These are phyloP conservation scores for Gallinago undulata DNA, from an alignment of 2,113 vertebrate species.

Conservation along the genomic window DNA sequence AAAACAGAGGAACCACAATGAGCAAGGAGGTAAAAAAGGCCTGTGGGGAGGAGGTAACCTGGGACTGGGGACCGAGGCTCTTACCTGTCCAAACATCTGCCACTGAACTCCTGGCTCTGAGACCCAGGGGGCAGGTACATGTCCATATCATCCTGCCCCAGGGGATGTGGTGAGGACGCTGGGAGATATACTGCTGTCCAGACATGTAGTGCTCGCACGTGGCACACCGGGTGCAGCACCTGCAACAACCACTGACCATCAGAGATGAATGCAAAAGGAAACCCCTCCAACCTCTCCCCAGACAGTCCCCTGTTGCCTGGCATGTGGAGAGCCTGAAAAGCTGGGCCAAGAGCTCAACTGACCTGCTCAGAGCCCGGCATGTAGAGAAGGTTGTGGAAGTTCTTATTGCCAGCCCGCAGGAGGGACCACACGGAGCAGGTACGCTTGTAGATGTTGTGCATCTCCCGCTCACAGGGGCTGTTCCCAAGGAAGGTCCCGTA, in stretches of 20 bases:
- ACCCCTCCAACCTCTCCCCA: not conserved
- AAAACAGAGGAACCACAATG: not conserved
- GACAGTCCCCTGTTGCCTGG: not conserved
- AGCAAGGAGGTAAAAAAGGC: not conserved
- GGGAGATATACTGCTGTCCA: slow-evolving; percentile 98
- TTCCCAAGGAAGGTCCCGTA: slow-evolving; percentile 98
- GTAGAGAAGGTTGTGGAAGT: slow-evolving; percentile 98
- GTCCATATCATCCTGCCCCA: slow-evolving; percentile 91
- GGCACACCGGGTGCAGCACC: slow-evolving; percentile 97
- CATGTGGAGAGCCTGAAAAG: not conserved
- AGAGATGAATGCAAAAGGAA: rapidly evolving
- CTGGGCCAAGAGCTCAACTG: not conserved
- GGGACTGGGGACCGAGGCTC: not conserved
- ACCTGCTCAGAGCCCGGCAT: slow-evolving; percentile 93
- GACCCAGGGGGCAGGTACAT: slow-evolving; percentile 84
- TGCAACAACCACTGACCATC: not conserved
- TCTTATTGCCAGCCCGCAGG: slow-evolving; percentile 93
- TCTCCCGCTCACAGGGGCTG: slow-evolving; percentile 91
- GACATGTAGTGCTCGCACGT: slow-evolving; percentile 92
- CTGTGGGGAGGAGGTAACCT: not conserved
- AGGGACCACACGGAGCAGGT: slow-evolving; percentile 97
- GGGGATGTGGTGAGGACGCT: slow-evolving; percentile 90
- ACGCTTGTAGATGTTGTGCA: slow-evolving; percentile 90
- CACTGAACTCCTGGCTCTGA: slow-evolving; percentile 88
- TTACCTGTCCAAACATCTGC: slow-evolving; percentile 92